Base-by-base conservation (phyloP, 2,113 vertebrate genomes). In the Phrynosoma blainvillii region DNA sequence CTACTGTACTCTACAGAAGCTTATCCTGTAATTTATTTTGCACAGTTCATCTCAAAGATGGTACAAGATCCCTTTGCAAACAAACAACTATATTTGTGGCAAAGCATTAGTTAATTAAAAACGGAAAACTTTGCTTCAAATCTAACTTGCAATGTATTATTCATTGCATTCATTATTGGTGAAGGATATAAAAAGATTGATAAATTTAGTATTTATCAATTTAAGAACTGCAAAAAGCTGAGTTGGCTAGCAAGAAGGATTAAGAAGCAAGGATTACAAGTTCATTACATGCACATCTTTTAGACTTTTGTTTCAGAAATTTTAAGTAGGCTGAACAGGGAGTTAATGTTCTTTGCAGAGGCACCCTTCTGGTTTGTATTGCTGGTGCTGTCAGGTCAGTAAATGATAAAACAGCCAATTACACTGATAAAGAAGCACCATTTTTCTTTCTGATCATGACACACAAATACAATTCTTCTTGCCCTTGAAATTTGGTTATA, bases 311-410 rank as follows among this genome's bases (percentile, higher is more conserved):
- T 71, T n/a, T 27, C 68, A 71, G 42, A 32, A 9, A 20, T 56
- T 73, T 92, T 90, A 92, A 90, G 76, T 30, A 88, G 62, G 90
- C 78, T 16, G 79, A 77, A 86, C 78, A 92, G 82, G 62, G 52
- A 74, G 0, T 32, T 84, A 70, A 16, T 83, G 40, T 91, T 92
- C 83, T 89, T 54, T 56, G 86, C 68, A 71, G 90, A 85, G 68
- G 75, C 56, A 76, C 84, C 93, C 66, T 14, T 6, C 74, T 62
- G 21, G 62, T 79, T 68, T 47, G 25, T 74, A 79, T 88, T 85
- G 36, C 76, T 59, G 32, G 86, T 82, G 78, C 30, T 87, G 68
- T 83, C 47, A 73, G 56, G 84, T n/a, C 62, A 90, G 32, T 20
- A 40, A 59, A 71, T 85, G 75, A 25, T 68, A 89, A 5, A 86